Evolutionary conservation across 2,113 vertebrate species (phyloP).

Genomic region (Dolichallabes microphthalmus): DNA sequence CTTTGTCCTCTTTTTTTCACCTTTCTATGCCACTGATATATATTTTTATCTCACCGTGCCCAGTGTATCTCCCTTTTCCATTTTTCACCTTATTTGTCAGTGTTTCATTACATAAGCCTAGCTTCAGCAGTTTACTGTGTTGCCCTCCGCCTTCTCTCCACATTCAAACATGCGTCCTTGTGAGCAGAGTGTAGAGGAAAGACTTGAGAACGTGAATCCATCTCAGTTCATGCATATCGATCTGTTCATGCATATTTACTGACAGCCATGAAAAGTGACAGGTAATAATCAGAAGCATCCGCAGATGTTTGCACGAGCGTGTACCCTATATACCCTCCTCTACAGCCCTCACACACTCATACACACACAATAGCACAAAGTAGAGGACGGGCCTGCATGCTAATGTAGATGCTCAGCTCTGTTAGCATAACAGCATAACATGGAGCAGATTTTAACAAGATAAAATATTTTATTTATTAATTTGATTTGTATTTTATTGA

Average conservation of each 20-base stretch:
- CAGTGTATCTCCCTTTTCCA: slow-evolving; percentile 13
- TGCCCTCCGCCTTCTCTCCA: slow-evolving; percentile 50
- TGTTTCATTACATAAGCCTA: slow-evolving; percentile 41
- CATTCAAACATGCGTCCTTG: slow-evolving; percentile 34
- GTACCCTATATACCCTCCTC: neutral
- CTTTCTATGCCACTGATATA: slow-evolving; percentile 1
- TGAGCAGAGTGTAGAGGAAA: slow-evolving; percentile 13
- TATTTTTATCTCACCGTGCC: slow-evolving; percentile 3
- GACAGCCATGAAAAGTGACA: slow-evolving; percentile 14
- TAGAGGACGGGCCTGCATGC: slow-evolving; percentile 17
- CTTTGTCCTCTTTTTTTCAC: neutral
- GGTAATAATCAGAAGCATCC: slow-evolving; percentile 13
- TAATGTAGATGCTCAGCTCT: slow-evolving; percentile 13
- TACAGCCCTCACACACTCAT: neutral
- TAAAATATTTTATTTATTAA: neutral
- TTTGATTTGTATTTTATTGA: neutral
- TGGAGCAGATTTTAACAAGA: slow-evolving; percentile 11
- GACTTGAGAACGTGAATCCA: neutral
- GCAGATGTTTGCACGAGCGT: slow-evolving; percentile 2
- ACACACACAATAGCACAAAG: neutral
- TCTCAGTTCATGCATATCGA: neutral
- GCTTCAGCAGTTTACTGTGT: slow-evolving; percentile 48
- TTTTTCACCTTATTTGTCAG: slow-evolving; percentile 29
- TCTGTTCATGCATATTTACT: slow-evolving; percentile 21
- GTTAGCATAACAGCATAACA: neutral